These are phyloP conservation scores for Phalangium opilio DNA, from an alignment of 2,888 invertebrate genomes.

Conservation along the genomic window DNA sequence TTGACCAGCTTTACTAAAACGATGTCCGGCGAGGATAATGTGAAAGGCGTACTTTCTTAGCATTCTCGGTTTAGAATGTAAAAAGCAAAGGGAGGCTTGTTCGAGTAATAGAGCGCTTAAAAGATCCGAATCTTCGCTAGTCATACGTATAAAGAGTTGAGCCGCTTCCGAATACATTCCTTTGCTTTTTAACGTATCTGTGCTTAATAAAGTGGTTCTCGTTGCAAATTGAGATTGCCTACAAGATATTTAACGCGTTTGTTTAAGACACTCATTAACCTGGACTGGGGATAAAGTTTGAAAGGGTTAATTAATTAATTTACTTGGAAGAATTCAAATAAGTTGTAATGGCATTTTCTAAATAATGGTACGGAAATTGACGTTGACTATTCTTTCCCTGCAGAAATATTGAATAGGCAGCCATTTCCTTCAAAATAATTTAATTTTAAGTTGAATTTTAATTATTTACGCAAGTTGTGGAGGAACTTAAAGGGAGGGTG, in stretches of 20 bases:
- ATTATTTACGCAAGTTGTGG: no score
- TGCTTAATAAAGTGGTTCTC: constrained; percentile 72
- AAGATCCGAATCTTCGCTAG: constrained; percentile 92
- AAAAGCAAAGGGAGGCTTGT: constrained; percentile 85
- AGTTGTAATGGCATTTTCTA: constrained; percentile 85
- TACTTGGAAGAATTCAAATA: constrained; percentile 81
- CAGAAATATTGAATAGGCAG: constrained; percentile 80
- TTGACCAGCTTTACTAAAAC: constrained; percentile 84
- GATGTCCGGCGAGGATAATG: constrained; percentile 86
- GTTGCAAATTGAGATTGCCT: constrained; percentile 85
- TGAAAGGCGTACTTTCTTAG: constrained; percentile 88
- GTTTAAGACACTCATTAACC: constrained; percentile 6
- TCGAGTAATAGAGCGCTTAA: constrained; percentile 83
- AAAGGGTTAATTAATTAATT: constrained; percentile 12
- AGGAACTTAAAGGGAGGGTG: no score
- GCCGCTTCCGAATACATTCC: constrained; percentile 81
- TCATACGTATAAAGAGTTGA: constrained; percentile 82
- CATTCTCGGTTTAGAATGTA: constrained; percentile 41
- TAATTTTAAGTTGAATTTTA: no score
- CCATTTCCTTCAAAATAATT: constrained; percentile 66
- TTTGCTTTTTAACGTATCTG: constrained; percentile 65
- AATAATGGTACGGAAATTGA: constrained; percentile 46
- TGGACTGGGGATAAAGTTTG: no score
- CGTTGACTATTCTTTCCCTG: constrained; percentile 28
- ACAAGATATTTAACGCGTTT: constrained; percentile 19